Conservation (phyloP, 2,888 invertebrate genomes). For the Branchipolynoe longqiensis region DNA sequence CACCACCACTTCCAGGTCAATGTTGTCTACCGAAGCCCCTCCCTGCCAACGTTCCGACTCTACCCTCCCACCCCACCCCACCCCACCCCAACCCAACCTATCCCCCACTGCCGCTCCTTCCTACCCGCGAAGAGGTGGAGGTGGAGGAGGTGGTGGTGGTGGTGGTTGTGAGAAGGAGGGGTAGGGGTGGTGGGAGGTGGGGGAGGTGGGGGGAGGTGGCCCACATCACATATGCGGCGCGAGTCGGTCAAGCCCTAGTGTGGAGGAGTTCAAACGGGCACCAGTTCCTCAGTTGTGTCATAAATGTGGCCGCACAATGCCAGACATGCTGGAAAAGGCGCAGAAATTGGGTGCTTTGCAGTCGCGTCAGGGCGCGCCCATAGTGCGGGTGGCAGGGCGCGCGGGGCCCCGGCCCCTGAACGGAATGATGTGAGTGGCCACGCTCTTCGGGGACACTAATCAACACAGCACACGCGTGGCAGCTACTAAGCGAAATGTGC, state of each 20-base stretch:
- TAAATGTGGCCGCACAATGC: conserved; percentile 51
- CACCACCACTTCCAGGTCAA: no score
- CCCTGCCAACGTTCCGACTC: no score
- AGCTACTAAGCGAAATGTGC: conserved; percentile 51
- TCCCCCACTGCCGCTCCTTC: no score
- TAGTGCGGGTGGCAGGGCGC: conserved; percentile 9
- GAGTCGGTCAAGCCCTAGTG: conserved; percentile 45
- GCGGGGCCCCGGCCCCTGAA: conserved; percentile 5
- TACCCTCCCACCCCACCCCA: no score
- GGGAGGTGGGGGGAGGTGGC: no score
- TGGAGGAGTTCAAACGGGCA: conserved; percentile 48
- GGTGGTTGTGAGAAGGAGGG: no score
- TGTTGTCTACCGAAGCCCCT: no score
- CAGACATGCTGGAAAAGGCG: conserved; percentile 37
- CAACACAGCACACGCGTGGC: conserved; percentile 50
- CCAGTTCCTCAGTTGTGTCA: conserved; percentile 53
- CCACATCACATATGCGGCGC: conserved; percentile 47
- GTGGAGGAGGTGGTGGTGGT: no score
- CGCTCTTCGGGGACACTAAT: conserved; percentile 50
- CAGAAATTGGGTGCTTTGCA: conserved; percentile 52
- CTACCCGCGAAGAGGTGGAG: no score
- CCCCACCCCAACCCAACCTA: no score
- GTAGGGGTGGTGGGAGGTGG: no score
- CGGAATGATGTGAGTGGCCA: conserved; percentile 48
- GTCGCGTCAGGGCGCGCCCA: conserved; percentile 43